These are phyloP conservation scores for Napeogenes sylphis DNA, from an alignment of 2,888 invertebrate genomes.

Conservation along the genomic window DNA sequence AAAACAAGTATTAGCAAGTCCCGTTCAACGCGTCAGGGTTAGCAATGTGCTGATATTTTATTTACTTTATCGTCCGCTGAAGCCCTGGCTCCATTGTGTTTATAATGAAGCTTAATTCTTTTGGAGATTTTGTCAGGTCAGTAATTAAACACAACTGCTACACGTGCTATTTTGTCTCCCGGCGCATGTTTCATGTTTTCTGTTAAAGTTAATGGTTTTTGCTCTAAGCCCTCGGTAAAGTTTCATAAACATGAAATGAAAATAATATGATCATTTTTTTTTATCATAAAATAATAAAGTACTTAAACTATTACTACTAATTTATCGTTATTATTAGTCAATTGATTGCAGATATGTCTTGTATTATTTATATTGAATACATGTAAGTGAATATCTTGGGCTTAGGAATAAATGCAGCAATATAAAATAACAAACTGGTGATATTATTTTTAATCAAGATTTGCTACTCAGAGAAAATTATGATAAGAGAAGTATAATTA, in stretches of 20 bases:
- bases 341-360: too few relatives aligned
- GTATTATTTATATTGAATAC: too few relatives aligned
- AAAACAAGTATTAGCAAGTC: constrained; percentile 61
- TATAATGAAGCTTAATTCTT: constrained; percentile 67
- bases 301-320: too few relatives aligned
- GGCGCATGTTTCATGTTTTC: constrained; percentile 34
- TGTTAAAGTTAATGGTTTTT: constrained; percentile 20
- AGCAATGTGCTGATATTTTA: constrained; percentile 71
- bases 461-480: constrained; percentile 19
- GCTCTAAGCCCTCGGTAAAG: constrained; percentile 12
- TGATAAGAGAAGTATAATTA: constrained; percentile 23
- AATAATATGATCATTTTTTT: neutral
- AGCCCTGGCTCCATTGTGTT: constrained; percentile 51
- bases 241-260: constrained; percentile 7
- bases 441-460: too few relatives aligned
- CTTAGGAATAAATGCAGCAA: too few relatives aligned
- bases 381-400: too few relatives aligned
- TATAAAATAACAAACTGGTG: too few relatives aligned
- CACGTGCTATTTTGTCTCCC: constrained; percentile 59
- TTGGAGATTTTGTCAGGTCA: constrained; percentile 66
- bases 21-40: constrained; percentile 53
- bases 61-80: constrained; percentile 61
- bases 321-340: too few relatives aligned
- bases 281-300: too few relatives aligned
- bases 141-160: constrained; percentile 74